Conservation (phyloP, 2,113 vertebrate genomes). For the Bungarus multicinctus region DNA sequence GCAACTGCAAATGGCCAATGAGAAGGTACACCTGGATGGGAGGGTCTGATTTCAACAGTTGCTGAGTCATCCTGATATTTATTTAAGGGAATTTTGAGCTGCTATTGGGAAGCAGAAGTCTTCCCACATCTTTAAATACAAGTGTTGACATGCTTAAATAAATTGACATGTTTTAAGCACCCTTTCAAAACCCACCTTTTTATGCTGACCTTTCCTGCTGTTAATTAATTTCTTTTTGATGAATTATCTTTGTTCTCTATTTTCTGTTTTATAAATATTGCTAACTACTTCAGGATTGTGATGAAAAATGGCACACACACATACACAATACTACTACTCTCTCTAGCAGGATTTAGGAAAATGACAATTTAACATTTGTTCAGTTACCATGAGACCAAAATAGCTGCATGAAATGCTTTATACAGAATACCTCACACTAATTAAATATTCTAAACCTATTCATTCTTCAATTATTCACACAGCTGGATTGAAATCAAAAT, state of each 20-base stretch:
- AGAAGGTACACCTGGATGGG: slow-evolving; percentile 71
- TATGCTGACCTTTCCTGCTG: not conserved
- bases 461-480: not conserved
- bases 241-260: not conserved
- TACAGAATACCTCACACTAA: not conserved
- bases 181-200: not conserved
- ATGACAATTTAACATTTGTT: not conserved
- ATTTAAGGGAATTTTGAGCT: not conserved
- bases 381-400: not conserved
- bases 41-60: not conserved
- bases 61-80: not conserved
- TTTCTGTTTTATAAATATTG: not conserved
- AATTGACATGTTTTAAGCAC: not conserved
- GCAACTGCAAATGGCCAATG: slow-evolving; percentile 74
- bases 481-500: not conserved
- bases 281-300: not conserved
- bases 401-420: not conserved
- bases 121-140: not conserved
- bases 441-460: not conserved
- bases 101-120: not conserved
- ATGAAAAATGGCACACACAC: not conserved
- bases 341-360: not conserved
- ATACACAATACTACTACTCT: not conserved
- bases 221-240: not conserved
- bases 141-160: not conserved